Percentiles rank a stretch among this genome's conserved stretches.
Conservation (phyloP, 2,888 invertebrate genomes). For the Aricia artaxerxes region DNA sequence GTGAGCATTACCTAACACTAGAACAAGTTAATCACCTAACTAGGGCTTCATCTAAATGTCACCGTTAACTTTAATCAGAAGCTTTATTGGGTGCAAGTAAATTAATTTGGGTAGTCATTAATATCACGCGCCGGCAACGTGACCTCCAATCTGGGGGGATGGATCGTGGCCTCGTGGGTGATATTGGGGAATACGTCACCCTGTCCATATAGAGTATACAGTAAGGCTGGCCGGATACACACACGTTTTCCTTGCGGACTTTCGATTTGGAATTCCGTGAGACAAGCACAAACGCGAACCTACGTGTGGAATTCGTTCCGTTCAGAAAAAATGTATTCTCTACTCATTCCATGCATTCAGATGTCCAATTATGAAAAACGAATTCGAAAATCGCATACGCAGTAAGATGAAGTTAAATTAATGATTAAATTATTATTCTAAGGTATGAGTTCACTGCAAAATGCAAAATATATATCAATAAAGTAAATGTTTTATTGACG, state of each 20-base stretch:
- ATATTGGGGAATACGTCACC: not conserved
- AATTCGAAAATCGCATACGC: no score
- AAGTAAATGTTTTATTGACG: constrained; percentile 21
- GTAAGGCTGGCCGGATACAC: no score
- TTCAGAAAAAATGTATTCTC: no score
- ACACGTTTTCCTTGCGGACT: no score
- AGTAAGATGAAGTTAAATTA: no score
- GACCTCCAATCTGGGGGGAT: not conserved
- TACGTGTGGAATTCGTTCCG: no score
- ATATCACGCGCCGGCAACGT: not conserved
- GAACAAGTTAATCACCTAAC: not conserved
- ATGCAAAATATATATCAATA: not conserved
- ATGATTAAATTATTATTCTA: not conserved
- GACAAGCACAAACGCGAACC: no score
- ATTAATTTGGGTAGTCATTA: not conserved
- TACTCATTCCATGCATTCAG: no score
- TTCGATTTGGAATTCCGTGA: no score
- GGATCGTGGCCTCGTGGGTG: not conserved
- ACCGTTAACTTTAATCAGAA: constrained; percentile 7
- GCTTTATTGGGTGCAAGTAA: constrained; percentile 5
- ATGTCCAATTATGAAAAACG: no score
- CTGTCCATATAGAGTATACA: not conserved
- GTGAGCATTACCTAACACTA: not conserved
- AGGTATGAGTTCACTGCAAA: not conserved
- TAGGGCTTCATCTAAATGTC: constrained; percentile 47